Evolutionary conservation across 2,888 invertebrate genomes (phyloP), one percentile per base, ranked within the genome.

Genomic region (Camptogramma bilineatum): DNA sequence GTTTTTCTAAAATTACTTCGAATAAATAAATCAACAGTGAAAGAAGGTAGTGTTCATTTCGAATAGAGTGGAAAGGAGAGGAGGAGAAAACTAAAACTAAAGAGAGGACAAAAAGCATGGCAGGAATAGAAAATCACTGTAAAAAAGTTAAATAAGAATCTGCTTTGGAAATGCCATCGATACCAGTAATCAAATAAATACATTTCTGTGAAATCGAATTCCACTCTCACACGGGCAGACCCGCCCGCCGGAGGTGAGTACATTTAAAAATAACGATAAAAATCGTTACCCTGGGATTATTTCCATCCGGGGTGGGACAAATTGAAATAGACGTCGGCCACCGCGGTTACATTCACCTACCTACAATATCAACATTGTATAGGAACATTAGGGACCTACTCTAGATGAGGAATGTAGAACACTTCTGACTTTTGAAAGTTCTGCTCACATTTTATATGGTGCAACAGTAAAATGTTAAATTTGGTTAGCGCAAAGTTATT

Each of bases 221-320:
- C 62, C 56, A 60, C 39, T 46, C 34, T 48, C 64, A 64, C 65
- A 53, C 58, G 59, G 72, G 66, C 62, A 62, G 56, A 67, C 64
- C 74, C 69, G 64, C 68, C 63, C 70, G 53, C 56, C 50, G 70
- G 66, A 64, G 69, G 57, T 46, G 16, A 65, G 69, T 31, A 68
- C 66, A 74, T 80, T 82, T 84, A 81, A 80, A 86, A 86, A 85
- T 86, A 86, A 78, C 79, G 71, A 77, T 81, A 82, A 85, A 85
- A 86, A 87, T 87, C 87, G 85, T 86, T 87, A 86, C 73, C 71
- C 73, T 73, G 73, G 76, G 75, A 79, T 82, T 84, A 85, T 86
- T 86, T 86, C 77, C 73, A 83, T 75, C 76, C 76, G 78, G 76
- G 77, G 77, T 74, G 73, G 74, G 73, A 77, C 76, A 75, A 81